Evolutionary conservation across 2,888 invertebrate species (phyloP).

Genomic region (Alcis repandata): DNA sequence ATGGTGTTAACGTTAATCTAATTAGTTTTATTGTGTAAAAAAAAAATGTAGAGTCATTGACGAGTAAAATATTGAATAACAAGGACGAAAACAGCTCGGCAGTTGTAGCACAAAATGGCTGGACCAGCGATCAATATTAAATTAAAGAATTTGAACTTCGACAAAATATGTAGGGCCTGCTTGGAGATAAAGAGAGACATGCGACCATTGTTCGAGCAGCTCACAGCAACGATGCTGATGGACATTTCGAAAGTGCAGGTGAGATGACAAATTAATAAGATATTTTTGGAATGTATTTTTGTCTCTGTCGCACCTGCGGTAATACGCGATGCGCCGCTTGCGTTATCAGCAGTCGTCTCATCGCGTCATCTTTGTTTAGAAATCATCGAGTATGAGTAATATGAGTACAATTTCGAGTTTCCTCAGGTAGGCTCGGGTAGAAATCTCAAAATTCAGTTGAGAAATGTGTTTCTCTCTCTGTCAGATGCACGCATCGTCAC

Average conservation of each 20-base stretch:
- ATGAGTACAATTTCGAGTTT: slow-evolving; percentile 68
- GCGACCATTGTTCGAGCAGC: slow-evolving; percentile 88
- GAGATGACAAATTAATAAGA: slow-evolving; percentile 71
- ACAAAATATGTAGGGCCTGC: slow-evolving; percentile 89
- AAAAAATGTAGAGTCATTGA: slow-evolving; percentile 44
- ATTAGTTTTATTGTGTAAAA: slow-evolving; percentile 24
- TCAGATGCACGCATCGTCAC: slow-evolving; percentile 55
- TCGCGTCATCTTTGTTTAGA: slow-evolving; percentile 83
- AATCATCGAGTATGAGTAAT: slow-evolving; percentile 66
- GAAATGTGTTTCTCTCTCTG: slow-evolving; percentile 76
- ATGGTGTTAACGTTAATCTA: slow-evolving; percentile 14
- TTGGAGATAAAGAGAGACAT: slow-evolving; percentile 88
- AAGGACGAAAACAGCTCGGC: slow-evolving; percentile 75
- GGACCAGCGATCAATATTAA: slow-evolving; percentile 56
- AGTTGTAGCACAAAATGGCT: slow-evolving; percentile 80
- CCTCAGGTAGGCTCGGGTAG: slow-evolving; percentile 60
- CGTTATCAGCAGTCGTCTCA: slow-evolving; percentile 67
- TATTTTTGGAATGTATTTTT: slow-evolving; percentile 76
- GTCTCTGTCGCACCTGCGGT: slow-evolving; percentile 74
- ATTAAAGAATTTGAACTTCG: slow-evolving; percentile 76
- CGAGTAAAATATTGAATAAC: slow-evolving; percentile 59
- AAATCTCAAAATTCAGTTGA: slow-evolving; percentile 75
- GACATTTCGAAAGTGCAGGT: slow-evolving; percentile 88
- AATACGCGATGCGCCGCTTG: slow-evolving; percentile 49
- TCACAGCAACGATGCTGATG: slow-evolving; percentile 89